Evolutionary conservation across 2,888 invertebrate species (phyloP), one percentile per base, ranked within the genome.

Genomic region (Drosophila dives): DNA sequence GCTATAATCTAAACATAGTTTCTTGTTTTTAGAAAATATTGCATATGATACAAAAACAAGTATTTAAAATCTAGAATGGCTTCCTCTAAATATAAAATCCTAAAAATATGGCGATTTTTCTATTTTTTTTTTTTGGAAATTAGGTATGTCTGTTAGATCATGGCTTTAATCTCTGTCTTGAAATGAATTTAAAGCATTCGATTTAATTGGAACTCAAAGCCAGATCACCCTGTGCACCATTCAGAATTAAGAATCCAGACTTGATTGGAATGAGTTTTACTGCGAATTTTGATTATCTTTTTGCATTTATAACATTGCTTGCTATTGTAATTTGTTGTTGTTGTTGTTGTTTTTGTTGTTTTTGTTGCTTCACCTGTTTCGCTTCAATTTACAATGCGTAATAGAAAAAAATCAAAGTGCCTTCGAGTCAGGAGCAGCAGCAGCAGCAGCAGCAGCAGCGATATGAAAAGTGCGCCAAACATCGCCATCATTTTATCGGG

Each of bases 401-500:
- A 63, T 63, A 50, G 62, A 6, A 29, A 53, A 75, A 72, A 79
- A 67, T 79, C 72, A 64, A 64, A 79, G 75, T 66, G 56, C 71
- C 75, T 71, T 48, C 55, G 64, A 67, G 62, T 36, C 42, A 49
- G 49, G 32, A 53, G 26, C 11, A 11, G 2, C n/a, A 42, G 0
- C n/a, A 20, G 3, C 20, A 42, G 20, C 42, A 20, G 2, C 42
- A 42, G 20, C 20, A 23, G 23, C 45, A 45, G 23, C 49, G 59
- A 55, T 69, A 45, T 45, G 56, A 63, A 74, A 74, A 74, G 61
- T 56, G 51, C 60, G 60, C 40, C 56, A 69, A 77, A 63, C 77
- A 77, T 77, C 74, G 63, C 62, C 77, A 77, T 73, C 62, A 80
- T 82, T 82, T 80, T 82, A 82, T 75, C 72, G 81, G 86, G 78